Conservation (phyloP, 1,140 invertebrate genomes). For the Penaeus indicus region DNA sequence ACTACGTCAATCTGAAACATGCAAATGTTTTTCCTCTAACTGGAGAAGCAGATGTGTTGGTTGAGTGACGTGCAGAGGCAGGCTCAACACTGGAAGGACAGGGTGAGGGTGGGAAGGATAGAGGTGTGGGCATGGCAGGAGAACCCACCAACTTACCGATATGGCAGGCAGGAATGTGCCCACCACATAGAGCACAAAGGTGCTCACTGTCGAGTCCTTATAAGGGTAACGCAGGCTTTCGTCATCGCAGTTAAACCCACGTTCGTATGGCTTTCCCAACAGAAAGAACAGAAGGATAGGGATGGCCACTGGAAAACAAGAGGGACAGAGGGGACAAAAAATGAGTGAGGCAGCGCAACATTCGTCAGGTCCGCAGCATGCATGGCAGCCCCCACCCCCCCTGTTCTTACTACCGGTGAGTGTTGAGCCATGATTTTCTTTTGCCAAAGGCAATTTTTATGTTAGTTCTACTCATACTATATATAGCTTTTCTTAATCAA, state of each 20-base stretch:
- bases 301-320: slow-evolving; percentile 68
- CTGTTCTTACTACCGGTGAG: slow-evolving; percentile 9
- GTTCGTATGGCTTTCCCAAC: slow-evolving; percentile 71
- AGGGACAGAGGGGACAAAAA: slow-evolving; percentile 61
- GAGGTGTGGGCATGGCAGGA: slow-evolving; percentile 16
- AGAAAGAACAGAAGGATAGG: slow-evolving; percentile 68
- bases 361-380: slow-evolving; percentile 42
- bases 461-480: too few species aligned
- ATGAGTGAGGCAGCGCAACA: slow-evolving; percentile 52
- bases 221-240: slow-evolving; percentile 68
- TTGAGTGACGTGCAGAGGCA: background rate
- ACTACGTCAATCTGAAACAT: too few species aligned
- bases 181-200: slow-evolving; percentile 49
- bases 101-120: slow-evolving; percentile 18
- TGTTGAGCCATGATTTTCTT: slow-evolving; percentile 16
- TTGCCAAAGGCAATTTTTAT: background rate
- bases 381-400: slow-evolving; percentile 31
- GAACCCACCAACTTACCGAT: slow-evolving; percentile 51
- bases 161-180: slow-evolving; percentile 52
- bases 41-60: too few species aligned
- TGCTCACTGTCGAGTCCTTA: slow-evolving; percentile 58
- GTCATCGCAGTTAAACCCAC: slow-evolving; percentile 78
- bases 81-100: slow-evolving; percentile 11
- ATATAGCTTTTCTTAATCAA: too few species aligned
- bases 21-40: too few species aligned